phyloP scores from a whole-genome alignment of 2,797 vertebrate genomes.

The Mallotus villosus region DNA sequence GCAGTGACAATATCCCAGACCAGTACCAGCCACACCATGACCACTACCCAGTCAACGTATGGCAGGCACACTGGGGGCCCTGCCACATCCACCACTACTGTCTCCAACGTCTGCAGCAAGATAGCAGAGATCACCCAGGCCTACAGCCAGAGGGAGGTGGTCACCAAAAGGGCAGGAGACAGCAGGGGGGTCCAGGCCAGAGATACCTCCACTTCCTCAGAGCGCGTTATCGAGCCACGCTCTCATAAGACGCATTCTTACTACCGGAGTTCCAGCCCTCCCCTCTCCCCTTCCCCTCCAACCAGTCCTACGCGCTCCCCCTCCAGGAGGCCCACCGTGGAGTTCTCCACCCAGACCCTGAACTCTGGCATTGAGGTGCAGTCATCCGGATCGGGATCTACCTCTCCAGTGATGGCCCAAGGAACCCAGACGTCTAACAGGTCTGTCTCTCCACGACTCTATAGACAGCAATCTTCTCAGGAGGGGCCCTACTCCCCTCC shows the following conservation, averaged over 20 bases:
- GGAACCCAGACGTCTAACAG: slow-evolving; percentile 88
- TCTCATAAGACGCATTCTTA: slow-evolving; percentile 81
- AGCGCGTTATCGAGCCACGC: slow-evolving; percentile 67
- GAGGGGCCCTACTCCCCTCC: slow-evolving; percentile 85
- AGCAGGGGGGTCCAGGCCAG: slow-evolving; percentile 68
- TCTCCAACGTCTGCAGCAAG: slow-evolving; percentile 77
- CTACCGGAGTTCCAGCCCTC: slow-evolving; percentile 88
- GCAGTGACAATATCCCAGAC: slow-evolving; percentile 74
- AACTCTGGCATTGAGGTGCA: slow-evolving; percentile 70
- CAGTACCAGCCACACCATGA: slow-evolving; percentile 70
- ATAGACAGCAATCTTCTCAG: slow-evolving; percentile 89
- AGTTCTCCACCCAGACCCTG: slow-evolving; percentile 93
- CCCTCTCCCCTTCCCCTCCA: slow-evolving; percentile 88
- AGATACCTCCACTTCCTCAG: slow-evolving; percentile 72
- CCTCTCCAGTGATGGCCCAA: slow-evolving; percentile 86
- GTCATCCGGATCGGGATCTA: slow-evolving; percentile 53
- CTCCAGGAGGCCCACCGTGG: slow-evolving; percentile 80
- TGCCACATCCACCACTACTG: slow-evolving; percentile 69
- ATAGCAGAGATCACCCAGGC: slow-evolving; percentile 84
- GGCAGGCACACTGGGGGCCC: slow-evolving; percentile 63
- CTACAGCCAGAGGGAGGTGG: slow-evolving; percentile 79
- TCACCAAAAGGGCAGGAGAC: slow-evolving; percentile 72
- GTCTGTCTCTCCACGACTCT: slow-evolving; percentile 77
- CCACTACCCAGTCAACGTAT: slow-evolving; percentile 71
- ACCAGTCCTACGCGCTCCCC: slow-evolving; percentile 81